Conservation (phyloP, 2,888 invertebrate species). For the Brenthis daphne region DNA sequence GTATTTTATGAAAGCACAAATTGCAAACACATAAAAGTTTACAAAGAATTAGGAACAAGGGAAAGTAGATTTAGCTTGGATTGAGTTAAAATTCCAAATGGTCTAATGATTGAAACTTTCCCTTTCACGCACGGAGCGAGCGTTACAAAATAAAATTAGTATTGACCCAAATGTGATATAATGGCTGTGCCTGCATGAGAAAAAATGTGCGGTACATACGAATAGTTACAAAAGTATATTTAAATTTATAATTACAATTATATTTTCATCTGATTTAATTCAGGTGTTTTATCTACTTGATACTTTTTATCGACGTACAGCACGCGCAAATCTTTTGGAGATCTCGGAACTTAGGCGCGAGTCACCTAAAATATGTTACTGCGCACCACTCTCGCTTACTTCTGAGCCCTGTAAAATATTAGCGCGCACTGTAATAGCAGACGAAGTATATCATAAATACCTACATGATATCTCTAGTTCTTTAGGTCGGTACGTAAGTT, state of each 20-base stretch:
- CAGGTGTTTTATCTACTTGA: too few species aligned
- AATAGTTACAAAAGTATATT: not conserved
- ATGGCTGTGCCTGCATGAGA: constrained; percentile 32
- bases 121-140: constrained; percentile 50
- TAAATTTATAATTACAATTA: not conserved
- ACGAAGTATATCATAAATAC: too few species aligned
- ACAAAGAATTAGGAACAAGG: constrained; percentile 39
- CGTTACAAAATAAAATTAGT: constrained; percentile 47
- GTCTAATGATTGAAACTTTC: constrained; percentile 51
- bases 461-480: too few species aligned
- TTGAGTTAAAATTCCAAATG: constrained; percentile 52
- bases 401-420: too few species aligned
- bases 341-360: too few species aligned
- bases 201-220: constrained; percentile 30
- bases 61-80: constrained; percentile 54
- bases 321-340: too few species aligned
- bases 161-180: constrained; percentile 45
- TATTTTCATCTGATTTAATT: too few species aligned
- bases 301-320: too few species aligned
- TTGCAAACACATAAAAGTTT: constrained; percentile 20
- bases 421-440: too few species aligned
- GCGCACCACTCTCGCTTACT: too few species aligned
- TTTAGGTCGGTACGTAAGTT: too few species aligned
- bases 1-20: not conserved
- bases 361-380: too few species aligned